Evolutionary conservation across 2,113 vertebrate genomes (phyloP).

Genomic region (Columba livia): DNA sequence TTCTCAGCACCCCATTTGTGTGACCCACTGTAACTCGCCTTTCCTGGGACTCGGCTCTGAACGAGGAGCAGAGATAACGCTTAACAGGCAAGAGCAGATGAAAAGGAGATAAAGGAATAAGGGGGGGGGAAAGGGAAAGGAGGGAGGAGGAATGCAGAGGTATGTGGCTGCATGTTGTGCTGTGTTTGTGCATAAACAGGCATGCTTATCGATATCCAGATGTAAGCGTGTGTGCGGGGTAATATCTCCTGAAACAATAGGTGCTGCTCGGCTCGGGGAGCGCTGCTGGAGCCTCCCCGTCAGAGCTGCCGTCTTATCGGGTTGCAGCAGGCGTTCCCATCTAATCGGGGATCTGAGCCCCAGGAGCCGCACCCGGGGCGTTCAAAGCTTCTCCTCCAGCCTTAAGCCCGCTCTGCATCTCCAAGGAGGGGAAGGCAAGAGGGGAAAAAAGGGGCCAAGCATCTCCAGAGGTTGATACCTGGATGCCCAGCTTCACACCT

Average conservation of each 20-base stretch:
- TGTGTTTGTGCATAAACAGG: conserved; percentile 50
- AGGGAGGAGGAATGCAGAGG: conserved; percentile 24
- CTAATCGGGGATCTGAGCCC: conserved; percentile 55
- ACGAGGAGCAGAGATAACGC: background rate
- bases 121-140: background rate
- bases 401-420: background rate
- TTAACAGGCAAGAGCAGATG: conserved; percentile 22
- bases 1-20: background rate
- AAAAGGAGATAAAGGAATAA: conserved; percentile 22
- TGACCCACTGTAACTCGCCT: background rate
- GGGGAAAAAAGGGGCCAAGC: background rate
- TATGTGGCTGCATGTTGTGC: conserved; percentile 31
- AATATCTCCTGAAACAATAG: conserved; percentile 51
- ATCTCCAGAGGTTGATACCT: background rate
- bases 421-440: background rate
- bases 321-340: conserved; percentile 60
- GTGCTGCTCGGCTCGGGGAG: background rate
- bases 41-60: background rate
- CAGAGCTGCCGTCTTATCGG: conserved; percentile 49
- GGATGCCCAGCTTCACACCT: background rate
- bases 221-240: background rate
- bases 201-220: conserved; percentile 46
- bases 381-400: conserved; percentile 22
- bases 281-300: conserved; percentile 8
- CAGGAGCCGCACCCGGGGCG: background rate